Evolutionary conservation across 2,888 invertebrate species (phyloP).

Genomic region (Patella pellucida): DNA sequence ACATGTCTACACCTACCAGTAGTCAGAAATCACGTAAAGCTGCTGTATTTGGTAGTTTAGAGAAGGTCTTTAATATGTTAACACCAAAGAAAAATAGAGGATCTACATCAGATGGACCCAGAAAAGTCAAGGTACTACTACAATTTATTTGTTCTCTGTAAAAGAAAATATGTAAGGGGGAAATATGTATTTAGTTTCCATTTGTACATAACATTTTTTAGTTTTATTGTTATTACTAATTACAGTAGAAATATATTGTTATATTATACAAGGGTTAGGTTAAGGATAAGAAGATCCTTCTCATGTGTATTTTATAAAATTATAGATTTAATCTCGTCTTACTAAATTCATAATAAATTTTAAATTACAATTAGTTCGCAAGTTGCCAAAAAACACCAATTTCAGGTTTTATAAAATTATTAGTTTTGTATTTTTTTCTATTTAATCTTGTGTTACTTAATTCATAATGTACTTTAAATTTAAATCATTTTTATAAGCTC

Average conservation of each 20-base stretch:
- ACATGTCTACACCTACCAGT: conserved; percentile 54
- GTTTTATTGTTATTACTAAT: background rate
- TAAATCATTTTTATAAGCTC: too few species aligned
- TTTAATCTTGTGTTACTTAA: too few species aligned
- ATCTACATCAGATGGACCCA: conserved; percentile 61
- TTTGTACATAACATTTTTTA: background rate
- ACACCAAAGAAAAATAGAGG: conserved; percentile 76
- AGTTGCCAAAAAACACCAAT: too few species aligned
- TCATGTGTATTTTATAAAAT: too few species aligned
- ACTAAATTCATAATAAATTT: too few species aligned
- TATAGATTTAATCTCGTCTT: too few species aligned
- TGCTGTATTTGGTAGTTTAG: conserved; percentile 79
- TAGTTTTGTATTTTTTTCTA: too few species aligned
- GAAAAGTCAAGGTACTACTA: conserved; percentile 69
- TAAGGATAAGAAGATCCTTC: too few species aligned
- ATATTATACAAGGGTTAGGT: background rate
- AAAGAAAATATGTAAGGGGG: background rate
- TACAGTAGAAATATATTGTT: background rate
- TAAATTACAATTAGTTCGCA: too few species aligned
- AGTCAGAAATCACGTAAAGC: conserved; percentile 65
- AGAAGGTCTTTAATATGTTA: conserved; percentile 79
- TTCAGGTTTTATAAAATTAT: too few species aligned
- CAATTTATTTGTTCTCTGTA: too few species aligned
- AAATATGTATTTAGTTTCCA: background rate
- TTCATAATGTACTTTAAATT: too few species aligned